Conservation (phyloP, 1,140 invertebrate species). For the Scaptodrosophila lebanonensis region DNA sequence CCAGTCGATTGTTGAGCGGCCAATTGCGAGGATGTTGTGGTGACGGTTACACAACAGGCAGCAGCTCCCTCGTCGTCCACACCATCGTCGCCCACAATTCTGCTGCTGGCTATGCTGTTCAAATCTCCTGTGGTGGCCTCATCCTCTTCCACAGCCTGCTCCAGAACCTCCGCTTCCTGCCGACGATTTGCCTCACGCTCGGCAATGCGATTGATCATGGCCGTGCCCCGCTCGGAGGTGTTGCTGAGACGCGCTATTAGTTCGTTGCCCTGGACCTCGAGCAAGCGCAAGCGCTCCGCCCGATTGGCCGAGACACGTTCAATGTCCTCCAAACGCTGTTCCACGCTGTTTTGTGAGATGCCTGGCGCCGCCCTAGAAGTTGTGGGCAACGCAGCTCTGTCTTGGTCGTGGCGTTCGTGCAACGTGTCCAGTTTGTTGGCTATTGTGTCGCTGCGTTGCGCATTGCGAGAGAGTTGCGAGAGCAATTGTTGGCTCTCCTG, state of each 20-base stretch:
- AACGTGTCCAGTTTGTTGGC: conserved; percentile 40
- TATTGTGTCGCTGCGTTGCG: conserved; percentile 72
- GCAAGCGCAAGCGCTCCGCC: conserved; percentile 81
- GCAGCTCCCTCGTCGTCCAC: conserved; percentile 23
- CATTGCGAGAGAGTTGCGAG: conserved; percentile 41
- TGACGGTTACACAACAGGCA: conserved; percentile 51
- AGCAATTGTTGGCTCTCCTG: conserved; percentile 57
- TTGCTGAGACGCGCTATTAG: conserved; percentile 81
- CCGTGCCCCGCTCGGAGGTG: conserved; percentile 75
- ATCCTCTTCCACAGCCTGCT: conserved; percentile 31
- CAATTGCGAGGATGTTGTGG: conserved; percentile 55
- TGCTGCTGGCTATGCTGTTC: conserved; percentile 40
- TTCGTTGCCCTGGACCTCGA: conserved; percentile 84
- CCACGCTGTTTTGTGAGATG: conserved; percentile 53
- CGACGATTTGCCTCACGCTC: conserved; percentile 56
- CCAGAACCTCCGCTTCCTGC: conserved; percentile 51
- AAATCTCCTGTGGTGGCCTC: conserved; percentile 28
- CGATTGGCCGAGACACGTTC: conserved; percentile 80
- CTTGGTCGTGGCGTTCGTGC: conserved; percentile 38
- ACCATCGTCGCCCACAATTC: conserved; percentile 41
- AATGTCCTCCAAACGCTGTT: conserved; percentile 68
- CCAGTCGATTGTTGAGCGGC: conserved; percentile 57
- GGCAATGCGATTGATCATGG: conserved; percentile 75
- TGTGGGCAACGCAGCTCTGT: not conserved
- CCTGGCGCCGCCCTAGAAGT: conserved; percentile 12